phyloP scores from a whole-genome alignment of 2,888 invertebrate species.

The Cepaea hortensis region DNA sequence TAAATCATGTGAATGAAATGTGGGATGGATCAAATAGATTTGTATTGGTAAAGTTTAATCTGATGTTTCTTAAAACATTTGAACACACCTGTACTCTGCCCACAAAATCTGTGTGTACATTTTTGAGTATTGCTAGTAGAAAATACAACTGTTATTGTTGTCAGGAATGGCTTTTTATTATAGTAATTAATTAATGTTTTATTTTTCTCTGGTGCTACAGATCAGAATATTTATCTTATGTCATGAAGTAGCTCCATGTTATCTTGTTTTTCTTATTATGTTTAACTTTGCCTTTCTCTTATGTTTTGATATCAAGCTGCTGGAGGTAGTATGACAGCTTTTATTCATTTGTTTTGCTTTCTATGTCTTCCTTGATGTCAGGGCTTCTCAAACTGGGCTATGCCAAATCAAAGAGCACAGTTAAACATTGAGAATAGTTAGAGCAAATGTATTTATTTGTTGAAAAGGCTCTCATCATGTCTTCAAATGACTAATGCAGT shows the following conservation, averaged over 20 bases:
- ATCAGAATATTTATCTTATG: neutral
- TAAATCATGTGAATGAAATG: no score
- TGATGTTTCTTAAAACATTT: neutral
- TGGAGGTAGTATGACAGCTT: slow-evolving; percentile 49
- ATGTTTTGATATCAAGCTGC: slow-evolving; percentile 46
- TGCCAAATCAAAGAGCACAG: no score
- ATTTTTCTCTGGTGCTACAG: neutral
- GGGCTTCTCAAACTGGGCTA: neutral
- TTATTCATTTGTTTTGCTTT: slow-evolving; percentile 23
- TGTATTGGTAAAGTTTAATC: no score
- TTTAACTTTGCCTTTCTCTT: slow-evolving; percentile 34
- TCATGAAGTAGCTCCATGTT: neutral
- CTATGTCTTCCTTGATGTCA: neutral
- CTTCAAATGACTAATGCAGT: no score
- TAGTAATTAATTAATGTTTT: neutral
- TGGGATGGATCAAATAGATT: no score
- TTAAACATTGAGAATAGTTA: no score
- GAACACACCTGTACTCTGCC: slow-evolving; percentile 16
- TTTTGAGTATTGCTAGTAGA: slow-evolving; percentile 12
- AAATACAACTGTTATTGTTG: neutral
- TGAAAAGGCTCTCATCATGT: no score
- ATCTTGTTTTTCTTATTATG: neutral
- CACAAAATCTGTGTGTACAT: slow-evolving; percentile 13
- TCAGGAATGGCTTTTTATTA: neutral
- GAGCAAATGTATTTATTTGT: no score